These are phyloP conservation scores for Melitaea athalia DNA, from an alignment of 2,888 invertebrate species.

Conservation along the genomic window DNA sequence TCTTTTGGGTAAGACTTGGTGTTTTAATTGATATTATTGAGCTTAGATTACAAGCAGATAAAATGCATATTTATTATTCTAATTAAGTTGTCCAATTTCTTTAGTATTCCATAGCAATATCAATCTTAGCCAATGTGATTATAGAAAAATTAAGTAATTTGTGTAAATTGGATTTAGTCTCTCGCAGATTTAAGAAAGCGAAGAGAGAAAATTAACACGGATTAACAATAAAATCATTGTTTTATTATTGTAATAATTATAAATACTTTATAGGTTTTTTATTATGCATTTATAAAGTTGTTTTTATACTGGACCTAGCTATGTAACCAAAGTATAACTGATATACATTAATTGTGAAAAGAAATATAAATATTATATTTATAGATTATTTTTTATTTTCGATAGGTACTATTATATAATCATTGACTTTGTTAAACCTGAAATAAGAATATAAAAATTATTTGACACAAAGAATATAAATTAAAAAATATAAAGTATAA, in stretches of 20 bases:
- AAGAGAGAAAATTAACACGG: background rate
- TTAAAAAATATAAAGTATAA: conserved; percentile 5
- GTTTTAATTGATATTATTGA: background rate
- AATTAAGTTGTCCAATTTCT: background rate
- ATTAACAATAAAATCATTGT: background rate
- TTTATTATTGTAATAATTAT: background rate
- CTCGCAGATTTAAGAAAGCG: background rate
- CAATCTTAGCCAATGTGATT: too few species aligned
- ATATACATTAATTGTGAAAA: conserved; percentile 11
- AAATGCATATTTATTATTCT: background rate
- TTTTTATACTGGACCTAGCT: conserved; percentile 2
- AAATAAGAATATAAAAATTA: conserved; percentile 34
- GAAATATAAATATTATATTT: conserved; percentile 25
- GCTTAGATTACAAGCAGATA: background rate
- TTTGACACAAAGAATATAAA: conserved; percentile 4
- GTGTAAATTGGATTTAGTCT: background rate
- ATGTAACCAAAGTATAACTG: background rate
- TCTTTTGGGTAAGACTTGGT: background rate
- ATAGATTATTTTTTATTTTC: conserved; percentile 44
- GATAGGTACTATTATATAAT: conserved; percentile 62
- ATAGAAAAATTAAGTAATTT: background rate
- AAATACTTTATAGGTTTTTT: background rate
- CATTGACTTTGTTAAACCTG: conserved; percentile 49
- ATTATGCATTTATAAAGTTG: conserved; percentile 2
- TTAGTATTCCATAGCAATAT: too few species aligned